phyloP scores from a whole-genome alignment of 2,113 vertebrate species.

The Sakesphorus luctuosus region DNA sequence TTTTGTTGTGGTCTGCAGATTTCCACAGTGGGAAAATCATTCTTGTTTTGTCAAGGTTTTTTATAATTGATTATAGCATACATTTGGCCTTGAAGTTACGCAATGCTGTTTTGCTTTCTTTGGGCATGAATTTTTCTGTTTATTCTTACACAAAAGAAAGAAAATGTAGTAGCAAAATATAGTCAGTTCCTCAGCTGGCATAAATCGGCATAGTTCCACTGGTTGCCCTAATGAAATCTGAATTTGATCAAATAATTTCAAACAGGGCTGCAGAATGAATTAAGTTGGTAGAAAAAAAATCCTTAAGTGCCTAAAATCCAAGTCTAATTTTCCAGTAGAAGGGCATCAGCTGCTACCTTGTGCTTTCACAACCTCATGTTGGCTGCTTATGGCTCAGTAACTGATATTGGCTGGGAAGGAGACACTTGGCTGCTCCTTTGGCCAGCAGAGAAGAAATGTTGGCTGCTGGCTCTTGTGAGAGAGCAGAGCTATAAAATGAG shows the following conservation, averaged over 20 bases:
- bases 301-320: neutral
- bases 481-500: slow-evolving; percentile 39
- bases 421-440: slow-evolving; percentile 50
- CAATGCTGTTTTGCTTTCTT: neutral
- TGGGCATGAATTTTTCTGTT: neutral
- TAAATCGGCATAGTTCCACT: neutral
- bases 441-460: slow-evolving; percentile 8
- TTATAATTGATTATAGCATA: neutral
- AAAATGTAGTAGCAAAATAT: neutral
- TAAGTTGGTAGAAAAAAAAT: neutral
- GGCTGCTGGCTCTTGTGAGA: slow-evolving; percentile 2
- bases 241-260: slow-evolving; percentile 23
- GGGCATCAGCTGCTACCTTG: slow-evolving; percentile 58
- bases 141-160: neutral
- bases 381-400: slow-evolving; percentile 42
- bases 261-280: neutral
- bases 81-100: neutral
- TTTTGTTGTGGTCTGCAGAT: neutral
- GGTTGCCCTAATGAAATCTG: slow-evolving; percentile 1
- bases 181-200: slow-evolving; percentile 30
- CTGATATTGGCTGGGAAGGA: slow-evolving; percentile 29
- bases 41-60: neutral
- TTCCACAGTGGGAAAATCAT: neutral
- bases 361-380: neutral
- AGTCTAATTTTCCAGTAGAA: slow-evolving; percentile 59